Evolutionary conservation across 2,888 invertebrate genomes (phyloP).

Genomic region (Thereva nobilitata): DNA sequence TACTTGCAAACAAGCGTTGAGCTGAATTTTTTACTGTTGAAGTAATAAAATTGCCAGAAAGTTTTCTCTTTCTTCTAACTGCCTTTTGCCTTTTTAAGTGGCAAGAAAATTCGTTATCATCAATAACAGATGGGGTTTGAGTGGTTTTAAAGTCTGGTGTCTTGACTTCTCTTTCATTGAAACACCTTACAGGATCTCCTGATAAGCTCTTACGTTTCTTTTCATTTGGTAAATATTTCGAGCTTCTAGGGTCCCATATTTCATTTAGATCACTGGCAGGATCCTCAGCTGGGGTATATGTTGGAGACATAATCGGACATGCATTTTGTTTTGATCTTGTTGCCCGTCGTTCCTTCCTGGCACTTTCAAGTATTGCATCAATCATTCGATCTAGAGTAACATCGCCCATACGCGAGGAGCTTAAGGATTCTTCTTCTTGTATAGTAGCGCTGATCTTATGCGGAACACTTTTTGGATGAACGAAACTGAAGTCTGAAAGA

Average conservation of each 20-base stretch:
- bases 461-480: not conserved
- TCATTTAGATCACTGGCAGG: conserved; percentile 57
- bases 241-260: conserved; percentile 51
- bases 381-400: conserved; percentile 57
- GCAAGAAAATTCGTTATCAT: conserved; percentile 40
- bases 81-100: conserved; percentile 52
- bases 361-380: conserved; percentile 57
- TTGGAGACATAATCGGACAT: conserved; percentile 49
- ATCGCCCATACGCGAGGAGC: conserved; percentile 56
- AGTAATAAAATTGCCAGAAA: conserved; percentile 40
- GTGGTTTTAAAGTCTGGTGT: conserved; percentile 9
- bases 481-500: not conserved
- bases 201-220: conserved; percentile 34
- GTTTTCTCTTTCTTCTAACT: conserved; percentile 53
- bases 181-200: not conserved
- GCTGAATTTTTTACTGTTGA: conserved; percentile 50
- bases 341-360: conserved; percentile 50
- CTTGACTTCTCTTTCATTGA: conserved; percentile 30
- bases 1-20: conserved; percentile 48
- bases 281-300: conserved; percentile 56
- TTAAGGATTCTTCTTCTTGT: conserved; percentile 45
- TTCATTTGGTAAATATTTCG: conserved; percentile 43
- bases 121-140: not conserved
- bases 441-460: not conserved
- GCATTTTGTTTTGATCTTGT: conserved; percentile 43